Evolutionary conservation across 1,140 invertebrate species (phyloP), one percentile per base, ranked within the genome.

Genomic region (Holotrichia oblita): DNA sequence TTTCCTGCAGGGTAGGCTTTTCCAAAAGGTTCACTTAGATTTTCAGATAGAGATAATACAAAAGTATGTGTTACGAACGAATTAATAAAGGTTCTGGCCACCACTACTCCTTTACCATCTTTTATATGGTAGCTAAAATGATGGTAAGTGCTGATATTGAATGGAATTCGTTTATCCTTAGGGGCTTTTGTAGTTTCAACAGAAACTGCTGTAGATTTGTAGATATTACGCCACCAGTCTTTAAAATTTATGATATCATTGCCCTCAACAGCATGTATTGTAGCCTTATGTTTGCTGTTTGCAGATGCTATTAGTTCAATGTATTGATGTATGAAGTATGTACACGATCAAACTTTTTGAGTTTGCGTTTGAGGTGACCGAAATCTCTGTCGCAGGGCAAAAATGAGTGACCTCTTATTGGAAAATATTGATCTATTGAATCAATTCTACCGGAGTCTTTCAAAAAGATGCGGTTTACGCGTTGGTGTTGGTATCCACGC

Each of bases 301-400:
- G 27, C 27, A 34, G 27, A 34, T 34, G 27, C n/a, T n/a, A n/a
- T n/a, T n/a, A n/a, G n/a, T n/a, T n/a, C n/a, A n/a, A n/a, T n/a
- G n/a, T n/a, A n/a, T n/a, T n/a, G n/a, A n/a, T n/a, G n/a, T n/a
- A n/a, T n/a, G n/a, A n/a, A n/a, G n/a, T n/a, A n/a, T n/a, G n/a
- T n/a, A n/a, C n/a, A n/a, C n/a, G n/a, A n/a, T n/a, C n/a, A n/a
- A n/a, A n/a, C n/a, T n/a, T 34, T 4, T 34, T 34, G 4, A 3
- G 40, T 74, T 40, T 40, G n/a, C 73, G 12, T n/a, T 74, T 74
- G 40, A 74, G 24, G 14, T 69, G 64, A 27, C 81, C 83, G 82
- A 86, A 86, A 73, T 85, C 78, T 55, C 83, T 76, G 75, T 87
- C 85, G 69, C 83, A 84, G 0, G 80, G 83, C 10, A 85, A 79